phyloP scores from a whole-genome alignment of 2,888 invertebrate species.

The Pelosia muscerda region DNA sequence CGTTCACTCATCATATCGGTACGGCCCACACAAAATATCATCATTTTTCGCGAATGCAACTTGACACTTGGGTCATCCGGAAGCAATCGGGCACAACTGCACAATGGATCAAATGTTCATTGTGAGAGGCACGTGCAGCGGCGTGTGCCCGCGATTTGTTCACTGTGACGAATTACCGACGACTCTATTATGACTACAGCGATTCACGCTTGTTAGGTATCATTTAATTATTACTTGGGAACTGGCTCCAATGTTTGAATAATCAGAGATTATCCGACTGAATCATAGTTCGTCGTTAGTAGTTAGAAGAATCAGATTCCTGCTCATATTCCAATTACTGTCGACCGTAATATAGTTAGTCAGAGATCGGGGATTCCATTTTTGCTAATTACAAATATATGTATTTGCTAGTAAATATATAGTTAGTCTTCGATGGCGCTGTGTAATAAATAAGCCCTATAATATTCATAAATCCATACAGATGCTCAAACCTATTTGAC shows the following conservation, averaged over 20 bases:
- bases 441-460: too few species aligned
- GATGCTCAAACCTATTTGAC: too few species aligned
- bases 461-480: too few species aligned
- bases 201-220: slow-evolving; percentile 51
- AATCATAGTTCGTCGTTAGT: too few species aligned
- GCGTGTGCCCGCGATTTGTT: slow-evolving; percentile 49
- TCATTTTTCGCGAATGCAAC: slow-evolving; percentile 50
- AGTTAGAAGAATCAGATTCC: too few species aligned
- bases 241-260: slow-evolving; percentile 20
- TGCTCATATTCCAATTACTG: neutral
- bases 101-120: slow-evolving; percentile 49
- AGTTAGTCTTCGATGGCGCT: too few species aligned
- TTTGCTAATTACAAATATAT: too few species aligned
- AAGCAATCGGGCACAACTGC: slow-evolving; percentile 57
- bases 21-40: slow-evolving; percentile 49
- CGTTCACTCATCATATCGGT: slow-evolving; percentile 40
- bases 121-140: slow-evolving; percentile 52
- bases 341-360: too few species aligned
- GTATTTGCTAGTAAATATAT: too few species aligned
- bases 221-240: slow-evolving; percentile 41
- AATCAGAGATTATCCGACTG: neutral
- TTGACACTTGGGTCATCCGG: slow-evolving; percentile 63
- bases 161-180: slow-evolving; percentile 47
- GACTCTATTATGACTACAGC: slow-evolving; percentile 40
- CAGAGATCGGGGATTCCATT: too few species aligned